phyloP scores from a whole-genome alignment of 2,888 invertebrate species.

The Pseudolycoriella hygida region DNA sequence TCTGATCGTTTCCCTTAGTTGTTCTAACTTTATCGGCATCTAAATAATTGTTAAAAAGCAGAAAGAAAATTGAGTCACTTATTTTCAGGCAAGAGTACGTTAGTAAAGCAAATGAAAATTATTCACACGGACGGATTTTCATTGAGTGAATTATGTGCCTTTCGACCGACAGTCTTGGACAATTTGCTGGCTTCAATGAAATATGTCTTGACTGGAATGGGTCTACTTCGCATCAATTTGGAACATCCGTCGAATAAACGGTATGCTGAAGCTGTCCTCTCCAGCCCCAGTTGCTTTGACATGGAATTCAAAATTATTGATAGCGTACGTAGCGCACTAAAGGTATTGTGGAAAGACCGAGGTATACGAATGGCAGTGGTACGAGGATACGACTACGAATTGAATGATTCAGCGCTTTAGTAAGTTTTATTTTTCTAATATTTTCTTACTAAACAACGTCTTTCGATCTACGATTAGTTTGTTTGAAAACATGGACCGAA shows the following conservation, averaged over 20 bases:
- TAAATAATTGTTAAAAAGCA: too few species aligned
- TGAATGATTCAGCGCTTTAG: conserved; percentile 48
- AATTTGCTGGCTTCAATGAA: conserved; percentile 48
- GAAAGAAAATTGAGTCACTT: too few species aligned
- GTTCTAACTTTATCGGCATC: too few species aligned
- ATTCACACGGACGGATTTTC: conserved; percentile 49
- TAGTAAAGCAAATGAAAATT: conserved; percentile 53
- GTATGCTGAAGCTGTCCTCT: conserved; percentile 33
- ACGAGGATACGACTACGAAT: conserved; percentile 46
- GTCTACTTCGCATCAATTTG: conserved; percentile 40
- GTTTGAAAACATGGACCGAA: conserved; percentile 47
- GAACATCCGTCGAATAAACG: conserved; percentile 39
- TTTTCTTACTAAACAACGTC: conserved; percentile 5
- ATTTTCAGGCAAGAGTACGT: conserved; percentile 39
- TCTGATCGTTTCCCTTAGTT: too few species aligned
- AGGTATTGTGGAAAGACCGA: conserved; percentile 41
- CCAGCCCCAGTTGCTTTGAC: conserved; percentile 35
- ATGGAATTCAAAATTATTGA: conserved; percentile 35
- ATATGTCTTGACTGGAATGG: conserved; percentile 47
- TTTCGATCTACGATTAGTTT: conserved; percentile 25
- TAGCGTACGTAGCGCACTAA: conserved; percentile 33
- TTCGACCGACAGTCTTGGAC: conserved; percentile 43
- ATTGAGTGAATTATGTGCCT: conserved; percentile 37
- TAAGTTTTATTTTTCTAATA: conserved; percentile 22
- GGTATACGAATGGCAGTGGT: conserved; percentile 43